Evolutionary conservation across 2,888 invertebrate genomes (phyloP).

Genomic region (Mimas tiliae): DNA sequence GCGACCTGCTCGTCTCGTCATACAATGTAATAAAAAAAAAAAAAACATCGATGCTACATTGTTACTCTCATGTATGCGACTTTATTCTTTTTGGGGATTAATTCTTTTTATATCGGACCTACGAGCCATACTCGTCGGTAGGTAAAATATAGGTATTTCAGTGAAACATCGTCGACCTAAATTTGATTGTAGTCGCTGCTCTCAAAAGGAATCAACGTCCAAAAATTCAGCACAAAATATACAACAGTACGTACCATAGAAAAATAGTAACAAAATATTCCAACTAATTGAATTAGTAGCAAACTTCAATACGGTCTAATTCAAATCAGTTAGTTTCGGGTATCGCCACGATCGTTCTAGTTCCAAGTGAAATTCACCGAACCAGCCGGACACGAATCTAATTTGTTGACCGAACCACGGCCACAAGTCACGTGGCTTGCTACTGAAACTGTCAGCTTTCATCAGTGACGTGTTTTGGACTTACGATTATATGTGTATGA

Average conservation of each 20-base stretch:
- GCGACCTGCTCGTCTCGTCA: too few relatives aligned
- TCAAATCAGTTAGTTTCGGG: neutral
- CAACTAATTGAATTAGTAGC: neutral
- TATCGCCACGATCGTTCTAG: neutral
- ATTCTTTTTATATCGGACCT: too few relatives aligned
- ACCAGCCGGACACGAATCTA: slow-evolving; percentile 13
- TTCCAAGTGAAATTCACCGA: neutral
- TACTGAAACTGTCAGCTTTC: neutral
- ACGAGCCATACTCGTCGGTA: neutral
- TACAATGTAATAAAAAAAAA: too few relatives aligned
- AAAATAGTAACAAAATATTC: too few relatives aligned
- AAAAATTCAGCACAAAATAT: too few relatives aligned
- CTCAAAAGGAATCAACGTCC: too few relatives aligned
- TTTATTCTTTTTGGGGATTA: too few relatives aligned
- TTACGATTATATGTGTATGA: neutral
- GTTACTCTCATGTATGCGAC: too few relatives aligned
- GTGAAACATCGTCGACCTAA: neutral
- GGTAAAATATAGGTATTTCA: neutral
- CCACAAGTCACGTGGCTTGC: neutral
- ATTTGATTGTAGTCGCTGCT: too few relatives aligned
- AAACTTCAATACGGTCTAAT: neutral
- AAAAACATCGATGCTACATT: too few relatives aligned
- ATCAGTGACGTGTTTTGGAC: neutral
- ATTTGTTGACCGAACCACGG: slow-evolving; percentile 12
- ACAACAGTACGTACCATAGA: too few relatives aligned